A percentile compares a stretch with the other conserved stretches of the same genome.
These are phyloP conservation scores for Triplophysa tibetana DNA, from an alignment of 2,113 vertebrate genomes.

Conservation along the genomic window DNA sequence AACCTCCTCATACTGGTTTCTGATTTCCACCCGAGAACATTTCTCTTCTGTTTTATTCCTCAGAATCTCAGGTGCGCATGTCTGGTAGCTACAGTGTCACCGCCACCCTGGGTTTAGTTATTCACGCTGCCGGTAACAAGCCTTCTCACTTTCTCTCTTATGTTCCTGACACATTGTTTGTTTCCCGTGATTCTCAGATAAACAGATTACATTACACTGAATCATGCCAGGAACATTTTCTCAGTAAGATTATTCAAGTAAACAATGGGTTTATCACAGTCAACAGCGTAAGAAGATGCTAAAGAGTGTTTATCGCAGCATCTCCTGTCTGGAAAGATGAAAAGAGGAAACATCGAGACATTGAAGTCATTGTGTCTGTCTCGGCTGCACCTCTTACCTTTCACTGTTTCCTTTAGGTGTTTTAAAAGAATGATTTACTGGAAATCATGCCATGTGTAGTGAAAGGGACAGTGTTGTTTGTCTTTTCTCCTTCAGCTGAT, in stretches of 20 bases:
- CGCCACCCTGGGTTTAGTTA: slow-evolving; percentile 77
- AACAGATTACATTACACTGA: neutral
- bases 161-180: neutral
- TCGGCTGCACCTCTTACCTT: neutral
- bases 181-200: neutral
- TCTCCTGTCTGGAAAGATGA: neutral
- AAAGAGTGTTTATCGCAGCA: neutral
- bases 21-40: neutral
- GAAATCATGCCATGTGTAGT: too few species aligned
- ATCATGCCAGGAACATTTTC: neutral
- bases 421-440: too few species aligned
- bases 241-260: neutral
- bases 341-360: neutral
- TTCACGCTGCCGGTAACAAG: slow-evolving; percentile 78
- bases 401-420: too few species aligned
- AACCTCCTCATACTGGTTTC: neutral
- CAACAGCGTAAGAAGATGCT: neutral
- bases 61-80: slow-evolving; percentile 61
- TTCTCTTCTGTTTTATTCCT: slow-evolving; percentile 26
- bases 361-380: neutral
- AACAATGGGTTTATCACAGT: neutral
- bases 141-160: neutral
- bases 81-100: slow-evolving; percentile 67
- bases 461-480: too few species aligned
- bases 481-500: slow-evolving; percentile 64